A percentile compares a stretch with the other conserved stretches of the same genome.
Conservation (phyloP, 2,888 invertebrate genomes). For the Halocaridina rubra region DNA sequence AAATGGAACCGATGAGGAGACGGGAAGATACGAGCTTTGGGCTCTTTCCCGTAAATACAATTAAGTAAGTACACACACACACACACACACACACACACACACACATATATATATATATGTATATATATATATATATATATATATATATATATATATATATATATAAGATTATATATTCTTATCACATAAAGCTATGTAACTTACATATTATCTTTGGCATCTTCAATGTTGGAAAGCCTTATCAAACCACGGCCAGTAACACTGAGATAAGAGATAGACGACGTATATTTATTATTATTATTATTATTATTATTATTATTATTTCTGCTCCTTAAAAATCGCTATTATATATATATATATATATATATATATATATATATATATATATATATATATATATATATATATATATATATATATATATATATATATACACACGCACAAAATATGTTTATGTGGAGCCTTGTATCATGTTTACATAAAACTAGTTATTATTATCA, state of each 20-base stretch:
- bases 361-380: neutral
- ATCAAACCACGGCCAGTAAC: no score
- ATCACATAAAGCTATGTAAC: no score
- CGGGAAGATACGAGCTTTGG: no score
- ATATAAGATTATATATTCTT: neutral
- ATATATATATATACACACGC: conserved; percentile 4
- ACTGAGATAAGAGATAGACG: no score
- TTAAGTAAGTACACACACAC: neutral
- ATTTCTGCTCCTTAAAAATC: no score
- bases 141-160: neutral
- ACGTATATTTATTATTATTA: no score
- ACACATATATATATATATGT: neutral
- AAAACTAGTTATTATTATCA: neutral
- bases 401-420: conserved; percentile 18
- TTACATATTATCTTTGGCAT: no score
- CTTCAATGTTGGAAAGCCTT: no score
- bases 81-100: neutral
- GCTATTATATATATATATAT: neutral
- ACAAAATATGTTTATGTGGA: neutral
- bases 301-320: no score
- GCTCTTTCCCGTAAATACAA: no score
- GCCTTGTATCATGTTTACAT: neutral
- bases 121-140: neutral
- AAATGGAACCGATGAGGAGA: no score
- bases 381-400: neutral